phyloP scores from a whole-genome alignment of 2,113 vertebrate species.

The Mixornis gularis region DNA sequence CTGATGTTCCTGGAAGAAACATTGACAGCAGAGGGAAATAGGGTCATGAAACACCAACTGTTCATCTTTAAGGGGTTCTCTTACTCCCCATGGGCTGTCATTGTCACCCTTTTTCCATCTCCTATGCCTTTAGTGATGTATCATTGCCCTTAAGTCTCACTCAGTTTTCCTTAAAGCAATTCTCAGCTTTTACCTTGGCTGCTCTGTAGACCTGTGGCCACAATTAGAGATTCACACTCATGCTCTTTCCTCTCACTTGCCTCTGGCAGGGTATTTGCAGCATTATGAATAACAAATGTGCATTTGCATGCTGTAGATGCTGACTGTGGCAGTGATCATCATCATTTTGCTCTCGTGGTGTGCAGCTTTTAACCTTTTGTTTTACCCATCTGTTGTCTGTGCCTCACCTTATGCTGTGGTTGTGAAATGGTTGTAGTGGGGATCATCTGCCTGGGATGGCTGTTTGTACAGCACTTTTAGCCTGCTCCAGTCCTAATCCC shows the following conservation, averaged over 20 bases:
- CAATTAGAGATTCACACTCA: neutral
- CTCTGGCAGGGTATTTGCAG: neutral
- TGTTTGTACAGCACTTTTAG: neutral
- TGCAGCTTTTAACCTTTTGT: slow-evolving; percentile 19
- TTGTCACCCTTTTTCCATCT: neutral
- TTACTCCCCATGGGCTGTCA: neutral
- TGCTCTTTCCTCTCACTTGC: neutral
- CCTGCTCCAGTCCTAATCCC: neutral
- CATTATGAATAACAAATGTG: neutral
- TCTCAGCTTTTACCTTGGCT: neutral
- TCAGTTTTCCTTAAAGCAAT: neutral
- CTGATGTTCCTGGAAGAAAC: neutral
- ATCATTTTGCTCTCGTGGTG: neutral
- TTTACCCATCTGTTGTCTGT: neutral
- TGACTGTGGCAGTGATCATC: neutral
- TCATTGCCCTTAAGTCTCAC: neutral
- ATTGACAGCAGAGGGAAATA: neutral
- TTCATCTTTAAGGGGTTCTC: neutral
- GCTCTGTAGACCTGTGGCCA: neutral
- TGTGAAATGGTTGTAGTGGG: neutral
- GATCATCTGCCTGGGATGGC: neutral
- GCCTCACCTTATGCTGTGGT: slow-evolving; percentile 1
- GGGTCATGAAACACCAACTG: neutral
- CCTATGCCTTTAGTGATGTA: neutral
- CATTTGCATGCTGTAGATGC: neutral